phyloP scores from a whole-genome alignment of 2,888 invertebrate species.

The Drosophila anomalipes region DNA sequence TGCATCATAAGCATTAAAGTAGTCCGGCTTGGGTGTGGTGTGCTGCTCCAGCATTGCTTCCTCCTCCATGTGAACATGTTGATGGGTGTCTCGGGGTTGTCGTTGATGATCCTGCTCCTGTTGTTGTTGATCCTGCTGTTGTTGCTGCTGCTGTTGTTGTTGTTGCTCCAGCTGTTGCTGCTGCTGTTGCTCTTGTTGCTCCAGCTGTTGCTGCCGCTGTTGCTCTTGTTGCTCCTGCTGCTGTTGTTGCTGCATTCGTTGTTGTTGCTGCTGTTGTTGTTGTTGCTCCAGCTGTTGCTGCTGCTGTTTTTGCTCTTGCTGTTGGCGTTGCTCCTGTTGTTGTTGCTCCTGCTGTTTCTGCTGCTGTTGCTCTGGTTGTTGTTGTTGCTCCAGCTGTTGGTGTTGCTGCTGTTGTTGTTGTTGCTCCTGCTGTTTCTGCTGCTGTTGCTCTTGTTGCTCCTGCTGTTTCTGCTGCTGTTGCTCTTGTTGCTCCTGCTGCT shows the following conservation, averaged over 20 bases:
- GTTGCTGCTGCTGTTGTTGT: background rate
- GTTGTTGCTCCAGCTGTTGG: background rate
- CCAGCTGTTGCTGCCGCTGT: background rate
- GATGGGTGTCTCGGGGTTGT: background rate
- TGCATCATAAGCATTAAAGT: conserved; percentile 34
- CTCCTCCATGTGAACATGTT: background rate
- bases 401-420: background rate
- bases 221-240: background rate
- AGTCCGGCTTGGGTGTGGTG: conserved; percentile 42
- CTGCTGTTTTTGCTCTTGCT: background rate
- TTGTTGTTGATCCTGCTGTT: background rate
- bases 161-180: conserved; percentile 1
- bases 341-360: conserved; percentile 18
- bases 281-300: conserved; percentile 3
- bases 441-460: background rate
- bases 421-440: background rate
- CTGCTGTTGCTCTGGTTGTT: background rate
- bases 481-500: background rate
- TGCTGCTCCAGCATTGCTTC: conserved; percentile 1
- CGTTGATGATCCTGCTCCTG: conserved; percentile 1
- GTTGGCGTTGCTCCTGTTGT: background rate
- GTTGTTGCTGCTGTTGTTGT: background rate
- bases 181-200: background rate
- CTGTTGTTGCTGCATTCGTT: rapidly evolving
- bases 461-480: background rate